Percentiles rank a stretch among this genome's conserved stretches.
These are phyloP conservation scores for Crocuta crocuta DNA, from an alignment of 2,113 vertebrate species.

Conservation along the genomic window DNA sequence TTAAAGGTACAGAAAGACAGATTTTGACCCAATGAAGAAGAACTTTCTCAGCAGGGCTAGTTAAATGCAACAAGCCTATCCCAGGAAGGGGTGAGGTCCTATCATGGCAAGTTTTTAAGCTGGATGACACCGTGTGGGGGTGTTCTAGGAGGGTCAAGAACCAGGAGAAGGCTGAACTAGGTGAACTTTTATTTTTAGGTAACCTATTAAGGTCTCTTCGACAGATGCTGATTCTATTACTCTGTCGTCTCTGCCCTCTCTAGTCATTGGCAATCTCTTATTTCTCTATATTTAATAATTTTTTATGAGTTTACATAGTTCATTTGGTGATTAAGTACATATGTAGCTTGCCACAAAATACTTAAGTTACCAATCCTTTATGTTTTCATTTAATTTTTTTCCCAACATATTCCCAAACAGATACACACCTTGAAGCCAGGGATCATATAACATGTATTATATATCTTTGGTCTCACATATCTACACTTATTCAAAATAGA, in stretches of 20 bases:
- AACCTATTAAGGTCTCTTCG: not conserved
- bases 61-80: not conserved
- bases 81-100: not conserved
- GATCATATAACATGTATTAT: not conserved
- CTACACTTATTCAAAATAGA: not conserved
- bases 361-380: not conserved
- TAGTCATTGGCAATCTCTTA: not conserved
- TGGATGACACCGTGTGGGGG: not conserved
- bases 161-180: not conserved
- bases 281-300: not conserved
- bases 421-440: not conserved
- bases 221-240: not conserved
- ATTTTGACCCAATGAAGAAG: not conserved
- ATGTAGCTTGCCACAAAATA: not conserved
- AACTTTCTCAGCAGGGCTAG: not conserved
- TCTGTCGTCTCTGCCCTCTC: not conserved
- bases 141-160: not conserved
- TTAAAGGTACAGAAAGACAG: not conserved
- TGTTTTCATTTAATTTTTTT: not conserved
- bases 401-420: not conserved
- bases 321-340: not conserved
- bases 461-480: not conserved
- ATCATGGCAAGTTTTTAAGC: not conserved
- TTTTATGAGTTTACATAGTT: not conserved
- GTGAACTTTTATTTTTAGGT: conserved; percentile 1